phyloP scores from a whole-genome alignment of 2,797 vertebrate species.

The Picus viridis region DNA sequence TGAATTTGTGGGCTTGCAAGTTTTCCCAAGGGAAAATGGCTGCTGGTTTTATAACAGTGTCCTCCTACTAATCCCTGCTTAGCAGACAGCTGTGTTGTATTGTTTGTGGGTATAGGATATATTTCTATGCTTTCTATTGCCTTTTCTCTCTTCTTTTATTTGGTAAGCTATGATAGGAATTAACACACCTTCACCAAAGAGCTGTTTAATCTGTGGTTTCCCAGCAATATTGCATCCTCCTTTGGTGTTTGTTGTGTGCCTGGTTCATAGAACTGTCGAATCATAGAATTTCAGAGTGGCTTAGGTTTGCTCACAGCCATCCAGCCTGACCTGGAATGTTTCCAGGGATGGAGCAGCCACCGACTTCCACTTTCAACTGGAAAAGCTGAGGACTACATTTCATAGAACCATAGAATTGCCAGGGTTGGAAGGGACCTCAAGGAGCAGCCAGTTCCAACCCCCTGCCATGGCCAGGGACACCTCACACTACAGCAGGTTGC shows the following conservation, averaged over 20 bases:
- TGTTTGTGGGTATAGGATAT: background rate
- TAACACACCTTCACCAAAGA: background rate
- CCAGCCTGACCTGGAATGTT: no score
- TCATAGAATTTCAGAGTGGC: no score
- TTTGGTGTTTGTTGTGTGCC: background rate
- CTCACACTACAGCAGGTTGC: no score
- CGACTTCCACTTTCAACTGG: background rate
- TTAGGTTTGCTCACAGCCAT: no score
- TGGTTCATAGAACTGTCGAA: background rate
- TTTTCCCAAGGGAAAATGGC: conserved; percentile 37
- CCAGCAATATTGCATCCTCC: background rate
- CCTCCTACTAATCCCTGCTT: conserved; percentile 28
- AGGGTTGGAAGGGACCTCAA: no score
- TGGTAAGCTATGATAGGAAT: background rate
- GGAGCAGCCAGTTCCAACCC: no score
- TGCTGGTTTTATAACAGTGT: background rate
- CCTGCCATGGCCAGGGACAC: no score
- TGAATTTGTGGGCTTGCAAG: background rate
- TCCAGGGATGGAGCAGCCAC: no score
- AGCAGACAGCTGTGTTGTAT: background rate
- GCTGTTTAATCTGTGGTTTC: background rate
- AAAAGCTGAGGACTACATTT: background rate
- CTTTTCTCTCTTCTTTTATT: background rate
- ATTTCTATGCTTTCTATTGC: background rate
- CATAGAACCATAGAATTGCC: no score